Base-by-base conservation (phyloP, 2,113 vertebrate species). In the Saccopteryx leptura region DNA sequence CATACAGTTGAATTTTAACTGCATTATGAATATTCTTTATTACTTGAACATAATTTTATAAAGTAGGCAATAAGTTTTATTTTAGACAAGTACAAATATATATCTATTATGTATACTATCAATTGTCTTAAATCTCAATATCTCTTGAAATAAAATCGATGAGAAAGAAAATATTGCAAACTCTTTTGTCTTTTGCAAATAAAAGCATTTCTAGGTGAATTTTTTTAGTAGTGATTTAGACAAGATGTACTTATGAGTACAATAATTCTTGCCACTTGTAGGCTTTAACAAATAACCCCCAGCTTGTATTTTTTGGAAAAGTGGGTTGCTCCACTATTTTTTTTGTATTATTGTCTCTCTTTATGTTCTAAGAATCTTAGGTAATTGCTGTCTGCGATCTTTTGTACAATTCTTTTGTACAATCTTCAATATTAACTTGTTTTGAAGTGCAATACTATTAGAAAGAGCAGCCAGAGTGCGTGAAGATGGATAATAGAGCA, bases 11-110 rank as follows among this genome's bases (percentile, higher is more conserved):
- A 90, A 19, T 76, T 65, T 46, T 60, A 46, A 60, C 13, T 96
- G 39, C 6, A 24, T 48, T 52, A 60, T 63, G 39, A 89, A 85
- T 65, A 74, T 87, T 82, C 13, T 66, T 88, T 94, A 81, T 95
- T 52, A 65, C 14, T 31, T 69, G 23, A 58, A 65, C 48, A 76
- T 88, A 88, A 75, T 50, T 85, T 88, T 68, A 39, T 33, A 75
- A 93, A 84, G 28, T 79, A 69, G 6, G 3, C 24, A 71, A 14
- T 39, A 58, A 10, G 13, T 61, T 83, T 78, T 91, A 52, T 61
- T 56, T 21, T 68, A 58, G n/a, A 72, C 6, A 95, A 93, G 83
- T 63, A 33, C 15, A 80, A 9, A 84, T 28, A 48, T 68, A 79
- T n/a, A 1, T 0, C 8, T 78, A 82, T 68, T 79, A 8, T 56